phyloP scores from a whole-genome alignment of 2,113 vertebrate genomes.

The Mirza zaza region DNA sequence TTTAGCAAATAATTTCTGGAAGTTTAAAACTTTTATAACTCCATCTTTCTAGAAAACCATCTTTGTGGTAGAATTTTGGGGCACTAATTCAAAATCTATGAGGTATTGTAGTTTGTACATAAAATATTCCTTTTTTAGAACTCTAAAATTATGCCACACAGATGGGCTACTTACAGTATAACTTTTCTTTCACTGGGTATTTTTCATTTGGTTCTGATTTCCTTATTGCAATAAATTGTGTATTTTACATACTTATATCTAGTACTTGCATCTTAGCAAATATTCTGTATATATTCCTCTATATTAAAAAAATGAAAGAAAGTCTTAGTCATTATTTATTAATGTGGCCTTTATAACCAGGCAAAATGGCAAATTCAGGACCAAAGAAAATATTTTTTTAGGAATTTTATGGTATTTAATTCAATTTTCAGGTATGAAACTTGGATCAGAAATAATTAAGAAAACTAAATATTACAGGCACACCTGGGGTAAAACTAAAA shows the following conservation, averaged over 20 bases:
- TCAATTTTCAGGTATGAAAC: background rate
- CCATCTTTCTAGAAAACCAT: background rate
- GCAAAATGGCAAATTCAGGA: background rate
- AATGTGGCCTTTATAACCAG: background rate
- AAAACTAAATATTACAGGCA: background rate
- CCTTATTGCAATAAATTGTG: background rate
- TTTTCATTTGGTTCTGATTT: background rate
- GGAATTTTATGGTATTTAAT: background rate
- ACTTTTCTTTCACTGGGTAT: background rate
- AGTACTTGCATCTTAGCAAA: background rate
- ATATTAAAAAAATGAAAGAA: background rate
- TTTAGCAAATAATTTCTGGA: background rate
- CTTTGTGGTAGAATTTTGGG: background rate
- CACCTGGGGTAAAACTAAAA: background rate
- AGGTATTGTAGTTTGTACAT: background rate
- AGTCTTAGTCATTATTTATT: background rate
- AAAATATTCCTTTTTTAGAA: background rate
- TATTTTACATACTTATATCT: background rate
- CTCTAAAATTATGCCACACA: background rate
- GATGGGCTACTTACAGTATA: background rate
- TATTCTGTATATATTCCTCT: background rate
- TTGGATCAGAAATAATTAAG: background rate
- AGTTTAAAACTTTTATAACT: background rate
- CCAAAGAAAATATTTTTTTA: background rate
- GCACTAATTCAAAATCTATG: background rate